Conservation (phyloP, 2,797 vertebrate species). For the Ctenopoma kingsleyae region DNA sequence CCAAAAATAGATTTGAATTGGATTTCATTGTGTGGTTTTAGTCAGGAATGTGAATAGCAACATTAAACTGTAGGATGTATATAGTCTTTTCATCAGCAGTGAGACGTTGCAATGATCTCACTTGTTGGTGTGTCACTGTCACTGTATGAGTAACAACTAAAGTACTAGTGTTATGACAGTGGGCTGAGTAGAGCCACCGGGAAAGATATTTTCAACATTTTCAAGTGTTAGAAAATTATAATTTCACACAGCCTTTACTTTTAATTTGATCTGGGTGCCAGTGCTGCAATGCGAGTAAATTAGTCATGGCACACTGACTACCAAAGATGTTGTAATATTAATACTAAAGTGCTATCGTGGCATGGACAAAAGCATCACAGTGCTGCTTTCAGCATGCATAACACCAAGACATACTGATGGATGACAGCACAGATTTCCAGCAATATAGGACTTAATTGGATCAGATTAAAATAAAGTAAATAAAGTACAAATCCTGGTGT, state of each 20-base stretch:
- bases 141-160: slow-evolving; percentile 1
- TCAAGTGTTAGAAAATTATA: background rate
- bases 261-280: background rate
- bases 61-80: background rate
- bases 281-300: background rate
- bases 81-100: background rate
- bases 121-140: background rate
- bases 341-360: background rate
- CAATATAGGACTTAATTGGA: background rate
- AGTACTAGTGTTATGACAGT: background rate
- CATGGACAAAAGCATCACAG: slow-evolving; percentile 1
- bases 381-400: background rate
- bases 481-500: background rate
- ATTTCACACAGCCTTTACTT: background rate
- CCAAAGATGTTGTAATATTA: background rate
- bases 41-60: slow-evolving; percentile 12
- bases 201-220: slow-evolving; percentile 1
- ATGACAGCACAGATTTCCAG: background rate
- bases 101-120: background rate
- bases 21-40: slow-evolving; percentile 2
- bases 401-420: background rate
- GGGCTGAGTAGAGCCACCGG: background rate
- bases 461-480: slow-evolving; percentile 15
- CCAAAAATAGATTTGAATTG: background rate
- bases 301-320: background rate